phyloP scores from a whole-genome alignment of 2,797 vertebrate genomes.

The Heteromormyrus szaboi region DNA sequence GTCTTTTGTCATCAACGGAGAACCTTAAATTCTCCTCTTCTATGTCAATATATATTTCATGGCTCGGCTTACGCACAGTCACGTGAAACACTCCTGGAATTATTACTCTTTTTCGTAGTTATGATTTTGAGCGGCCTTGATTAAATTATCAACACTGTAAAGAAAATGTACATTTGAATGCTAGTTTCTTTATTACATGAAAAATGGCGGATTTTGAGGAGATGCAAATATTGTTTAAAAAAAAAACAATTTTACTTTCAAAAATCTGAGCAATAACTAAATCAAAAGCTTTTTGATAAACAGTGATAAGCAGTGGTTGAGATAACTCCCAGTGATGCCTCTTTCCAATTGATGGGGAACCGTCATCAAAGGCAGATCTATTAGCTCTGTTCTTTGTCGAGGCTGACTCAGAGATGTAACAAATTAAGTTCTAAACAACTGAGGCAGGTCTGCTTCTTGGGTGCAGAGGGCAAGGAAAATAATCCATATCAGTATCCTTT shows the following conservation, averaged over 20 bases:
- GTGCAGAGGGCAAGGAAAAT: slow-evolving; percentile 33
- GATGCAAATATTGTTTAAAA: neutral
- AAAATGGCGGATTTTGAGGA: neutral
- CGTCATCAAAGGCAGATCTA: slow-evolving; percentile 19
- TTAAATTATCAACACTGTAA: neutral
- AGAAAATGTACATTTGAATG: neutral
- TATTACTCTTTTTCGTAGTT: neutral
- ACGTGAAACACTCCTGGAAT: slow-evolving; percentile 10
- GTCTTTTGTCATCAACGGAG: slow-evolving; percentile 19
- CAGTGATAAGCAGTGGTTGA: slow-evolving; percentile 27
- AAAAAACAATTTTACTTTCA: neutral
- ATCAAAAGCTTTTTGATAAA: neutral
- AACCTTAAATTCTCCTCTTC: slow-evolving; percentile 11
- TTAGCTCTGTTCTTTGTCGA: slow-evolving; percentile 21
- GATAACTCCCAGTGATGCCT: slow-evolving; percentile 23
- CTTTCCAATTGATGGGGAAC: slow-evolving; percentile 29
- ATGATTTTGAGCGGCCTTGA: neutral
- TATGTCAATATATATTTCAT: slow-evolving; percentile 5
- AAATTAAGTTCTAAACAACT: slow-evolving; percentile 27
- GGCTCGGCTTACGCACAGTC: neutral
- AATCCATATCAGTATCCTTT: slow-evolving; percentile 28
- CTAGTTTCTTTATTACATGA: neutral
- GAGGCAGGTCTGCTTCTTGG: slow-evolving; percentile 30
- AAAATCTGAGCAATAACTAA: slow-evolving; percentile 16
- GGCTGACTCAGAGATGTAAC: slow-evolving; percentile 17